Percentiles rank a stretch among this genome's conserved stretches.
phyloP scores from a whole-genome alignment of 2,888 invertebrate species.

The Nymphalis urticae region DNA sequence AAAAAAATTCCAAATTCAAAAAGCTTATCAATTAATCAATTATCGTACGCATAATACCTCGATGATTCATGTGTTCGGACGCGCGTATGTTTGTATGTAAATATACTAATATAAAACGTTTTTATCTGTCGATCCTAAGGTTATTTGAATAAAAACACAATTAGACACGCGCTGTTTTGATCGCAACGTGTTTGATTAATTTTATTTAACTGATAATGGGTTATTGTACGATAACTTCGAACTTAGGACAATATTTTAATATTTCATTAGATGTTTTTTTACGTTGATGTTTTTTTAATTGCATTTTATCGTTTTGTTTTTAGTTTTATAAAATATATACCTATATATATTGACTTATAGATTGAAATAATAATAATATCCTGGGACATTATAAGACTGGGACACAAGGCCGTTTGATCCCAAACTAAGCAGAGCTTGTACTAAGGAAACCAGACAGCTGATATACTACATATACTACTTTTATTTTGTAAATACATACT shows the following conservation, averaged over 20 bases:
- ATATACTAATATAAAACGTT: conserved; percentile 23
- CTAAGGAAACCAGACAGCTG: too few species aligned
- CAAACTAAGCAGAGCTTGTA: too few species aligned
- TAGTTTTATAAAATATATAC: too few species aligned
- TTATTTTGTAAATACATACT: too few species aligned
- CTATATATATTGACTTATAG: too few species aligned
- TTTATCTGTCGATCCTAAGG: conserved; percentile 32
- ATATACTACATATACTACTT: too few species aligned
- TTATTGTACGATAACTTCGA: conserved; percentile 29
- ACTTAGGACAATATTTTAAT: conserved; percentile 40
- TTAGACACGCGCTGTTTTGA: conserved; percentile 65
- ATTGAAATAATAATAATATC: too few species aligned
- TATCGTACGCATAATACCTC: conserved; percentile 15
- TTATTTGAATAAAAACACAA: conserved; percentile 73
- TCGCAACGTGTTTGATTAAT: conserved; percentile 59
- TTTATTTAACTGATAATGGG: conserved; percentile 52
- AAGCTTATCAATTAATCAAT: conserved; percentile 15
- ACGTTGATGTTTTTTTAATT: too few species aligned
- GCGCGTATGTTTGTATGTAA: conserved; percentile 21
- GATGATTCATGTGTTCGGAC: conserved; percentile 21
- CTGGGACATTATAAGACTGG: too few species aligned
- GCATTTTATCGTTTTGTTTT: too few species aligned
- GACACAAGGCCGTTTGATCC: too few species aligned
- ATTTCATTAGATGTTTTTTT: too few species aligned
- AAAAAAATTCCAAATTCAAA: neutral